Percentiles rank a stretch among this genome's conserved stretches.
Evolutionary conservation across 2,113 vertebrate species (phyloP).

Genomic region (Proteles cristata): DNA sequence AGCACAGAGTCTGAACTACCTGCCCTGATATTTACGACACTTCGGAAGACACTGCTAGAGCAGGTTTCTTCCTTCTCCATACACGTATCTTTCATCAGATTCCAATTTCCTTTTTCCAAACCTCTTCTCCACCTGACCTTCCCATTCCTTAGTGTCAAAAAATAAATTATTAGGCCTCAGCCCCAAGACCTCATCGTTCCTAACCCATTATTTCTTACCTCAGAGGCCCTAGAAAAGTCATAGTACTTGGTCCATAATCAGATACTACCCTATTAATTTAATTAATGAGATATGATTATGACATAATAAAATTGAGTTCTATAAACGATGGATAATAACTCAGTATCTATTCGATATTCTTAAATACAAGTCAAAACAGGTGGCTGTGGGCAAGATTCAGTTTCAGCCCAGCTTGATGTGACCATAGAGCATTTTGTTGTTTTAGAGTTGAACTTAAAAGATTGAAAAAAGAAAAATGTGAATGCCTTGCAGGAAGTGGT

Average conservation of each 20-base stretch:
- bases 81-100: background rate
- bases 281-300: slow-evolving; percentile 25
- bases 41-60: background rate
- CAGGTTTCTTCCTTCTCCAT: background rate
- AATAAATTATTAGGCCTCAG: background rate
- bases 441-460: background rate
- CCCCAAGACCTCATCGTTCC: background rate
- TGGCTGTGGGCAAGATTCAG: background rate
- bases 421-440: background rate
- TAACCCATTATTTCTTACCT: background rate
- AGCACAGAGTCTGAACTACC: slow-evolving; percentile 2
- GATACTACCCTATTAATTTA: slow-evolving; percentile 10
- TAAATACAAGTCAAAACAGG: background rate
- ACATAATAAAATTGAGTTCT: slow-evolving; percentile 30
- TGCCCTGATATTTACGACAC: background rate
- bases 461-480: background rate
- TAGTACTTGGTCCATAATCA: background rate
- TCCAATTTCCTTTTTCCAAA: background rate
- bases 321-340: background rate
- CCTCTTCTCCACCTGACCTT: background rate
- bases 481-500: background rate
- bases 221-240: background rate
- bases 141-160: slow-evolving; percentile 17
- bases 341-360: background rate
- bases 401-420: background rate